Base-by-base conservation (phyloP, 2,113 vertebrate species). In the Orycteropus afer region DNA sequence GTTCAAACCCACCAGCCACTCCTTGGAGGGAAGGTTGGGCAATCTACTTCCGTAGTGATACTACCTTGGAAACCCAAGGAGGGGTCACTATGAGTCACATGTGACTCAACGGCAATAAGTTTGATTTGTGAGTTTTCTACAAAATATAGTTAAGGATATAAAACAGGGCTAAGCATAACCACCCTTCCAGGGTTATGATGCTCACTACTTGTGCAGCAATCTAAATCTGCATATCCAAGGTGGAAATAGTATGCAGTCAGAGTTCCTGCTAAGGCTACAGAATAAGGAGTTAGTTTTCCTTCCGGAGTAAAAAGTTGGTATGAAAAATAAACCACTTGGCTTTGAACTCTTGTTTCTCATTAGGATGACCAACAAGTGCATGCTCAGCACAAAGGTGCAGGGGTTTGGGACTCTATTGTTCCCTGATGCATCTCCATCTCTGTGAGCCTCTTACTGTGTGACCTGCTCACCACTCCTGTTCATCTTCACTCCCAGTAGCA, bases 211-310 rank as follows among this genome's bases (percentile, higher is more conserved):
- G 23, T 11, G 29, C 40, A 47, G 45, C 71, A 27, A 74, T 84
- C 37, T 65, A 59, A 69, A 78, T 40, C 71, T 25, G 55, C 42
- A 59, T 20, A 45, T 0, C 0, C 53, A 27, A 77, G 7, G n/a
- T 18, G 47, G 65, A 51, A 73, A 78, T 69, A 5, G 1, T 0
- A 4, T 1, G 1, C 22, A 63, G 40, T 27, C 53, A 88, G 73
- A 86, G 73, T 71, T 65, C 76, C 32, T 2, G 32, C 90, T 49
- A 61, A 83, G n/a, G 42, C 77, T 69, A 71, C 53, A 51, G 25
- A 32, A 23, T 49, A 69, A 79, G 63, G 7, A 37, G 34, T 32
- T 42, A 42, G 79, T 29, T 89, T 86, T n/a, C 14, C 85, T 93
- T 53, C 4, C 63, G n/a, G 59, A 83, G 23, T 37, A 73, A 86